These are phyloP conservation scores for Presbytis comata DNA, from an alignment of 2,797 vertebrate species.

Conservation along the genomic window DNA sequence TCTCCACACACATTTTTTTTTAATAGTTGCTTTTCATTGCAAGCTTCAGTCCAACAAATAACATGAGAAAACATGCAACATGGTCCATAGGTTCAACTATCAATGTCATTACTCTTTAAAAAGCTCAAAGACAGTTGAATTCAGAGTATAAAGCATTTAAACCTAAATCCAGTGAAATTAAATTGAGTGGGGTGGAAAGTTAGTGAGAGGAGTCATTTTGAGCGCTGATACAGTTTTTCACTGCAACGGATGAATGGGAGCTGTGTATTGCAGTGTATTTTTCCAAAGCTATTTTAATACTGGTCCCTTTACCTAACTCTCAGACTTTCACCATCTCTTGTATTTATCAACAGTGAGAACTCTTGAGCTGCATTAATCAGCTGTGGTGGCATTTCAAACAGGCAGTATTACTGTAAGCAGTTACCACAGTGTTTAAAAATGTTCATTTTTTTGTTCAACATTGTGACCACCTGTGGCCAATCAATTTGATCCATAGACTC, in stretches of 20 bases:
- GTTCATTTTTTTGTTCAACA: conserved; percentile 42
- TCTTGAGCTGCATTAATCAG: conserved; percentile 48
- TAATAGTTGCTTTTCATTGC: conserved; percentile 80
- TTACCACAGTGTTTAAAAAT: conserved; percentile 41
- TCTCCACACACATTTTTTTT: conserved; percentile 81
- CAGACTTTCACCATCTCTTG: conserved; percentile 46
- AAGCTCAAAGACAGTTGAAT: conserved; percentile 66
- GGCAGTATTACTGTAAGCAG: neutral
- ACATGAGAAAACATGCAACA: conserved; percentile 60
- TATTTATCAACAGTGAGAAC: conserved; percentile 66
- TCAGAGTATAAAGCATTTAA: conserved; percentile 65
- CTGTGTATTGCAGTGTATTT: conserved; percentile 49
- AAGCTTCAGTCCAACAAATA: conserved; percentile 69
- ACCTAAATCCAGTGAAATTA: conserved; percentile 56
- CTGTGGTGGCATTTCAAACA: neutral
- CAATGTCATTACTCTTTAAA: conserved; percentile 64
- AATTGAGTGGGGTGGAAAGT: conserved; percentile 61
- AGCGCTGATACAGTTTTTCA: conserved; percentile 62
- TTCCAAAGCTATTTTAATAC: conserved; percentile 63
- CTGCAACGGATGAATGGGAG: conserved; percentile 59
- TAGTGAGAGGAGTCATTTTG: conserved; percentile 66
- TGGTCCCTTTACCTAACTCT: conserved; percentile 51
- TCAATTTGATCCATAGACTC: conserved; percentile 29
- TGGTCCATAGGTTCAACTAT: conserved; percentile 64
- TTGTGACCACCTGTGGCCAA: conserved; percentile 42